Percentiles rank a stretch among this genome's conserved stretches.
phyloP scores from a whole-genome alignment of 1,140 invertebrate species.

The Drosophila baimaii region DNA sequence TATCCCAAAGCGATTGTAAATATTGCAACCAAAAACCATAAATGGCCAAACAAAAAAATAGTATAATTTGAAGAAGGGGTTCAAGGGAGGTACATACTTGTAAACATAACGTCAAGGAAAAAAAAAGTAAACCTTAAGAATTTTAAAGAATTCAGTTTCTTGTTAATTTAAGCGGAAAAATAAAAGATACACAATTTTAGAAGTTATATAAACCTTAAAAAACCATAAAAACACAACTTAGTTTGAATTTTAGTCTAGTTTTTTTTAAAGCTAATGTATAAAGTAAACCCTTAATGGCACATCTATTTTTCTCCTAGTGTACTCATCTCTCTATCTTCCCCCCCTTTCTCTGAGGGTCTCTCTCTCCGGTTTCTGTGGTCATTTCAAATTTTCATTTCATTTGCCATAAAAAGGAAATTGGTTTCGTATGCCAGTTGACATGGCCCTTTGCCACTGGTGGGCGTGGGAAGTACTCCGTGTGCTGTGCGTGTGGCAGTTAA shows the following conservation, averaged over 20 bases:
- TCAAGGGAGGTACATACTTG: too few species aligned
- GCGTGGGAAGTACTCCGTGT: constrained; percentile 1
- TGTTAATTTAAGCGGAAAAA: too few species aligned
- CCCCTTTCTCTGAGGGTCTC: constrained; percentile 1
- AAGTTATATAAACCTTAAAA: too few species aligned
- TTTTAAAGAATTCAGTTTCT: too few species aligned
- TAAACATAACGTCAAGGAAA: too few species aligned
- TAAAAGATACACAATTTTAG: too few species aligned
- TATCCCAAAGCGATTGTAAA: constrained; percentile 16
- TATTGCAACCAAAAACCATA: background rate
- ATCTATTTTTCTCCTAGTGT: constrained; percentile 5
- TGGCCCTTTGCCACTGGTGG: constrained; percentile 38
- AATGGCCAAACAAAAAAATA: too few species aligned
- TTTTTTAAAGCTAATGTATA: too few species aligned
- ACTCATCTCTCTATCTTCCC: background rate
- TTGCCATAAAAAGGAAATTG: constrained; percentile 83
- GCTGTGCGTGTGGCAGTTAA: constrained; percentile 34
- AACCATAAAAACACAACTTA: too few species aligned
- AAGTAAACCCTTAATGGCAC: background rate
- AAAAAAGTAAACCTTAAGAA: too few species aligned
- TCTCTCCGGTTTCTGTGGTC: constrained; percentile 67
- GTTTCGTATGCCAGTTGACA: constrained; percentile 77
- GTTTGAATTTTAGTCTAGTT: too few species aligned
- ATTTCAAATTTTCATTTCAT: constrained; percentile 83
- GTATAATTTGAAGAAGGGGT: too few species aligned